Conservation (phyloP, 2,888 invertebrate genomes). For the Syrphus vitripennis region DNA sequence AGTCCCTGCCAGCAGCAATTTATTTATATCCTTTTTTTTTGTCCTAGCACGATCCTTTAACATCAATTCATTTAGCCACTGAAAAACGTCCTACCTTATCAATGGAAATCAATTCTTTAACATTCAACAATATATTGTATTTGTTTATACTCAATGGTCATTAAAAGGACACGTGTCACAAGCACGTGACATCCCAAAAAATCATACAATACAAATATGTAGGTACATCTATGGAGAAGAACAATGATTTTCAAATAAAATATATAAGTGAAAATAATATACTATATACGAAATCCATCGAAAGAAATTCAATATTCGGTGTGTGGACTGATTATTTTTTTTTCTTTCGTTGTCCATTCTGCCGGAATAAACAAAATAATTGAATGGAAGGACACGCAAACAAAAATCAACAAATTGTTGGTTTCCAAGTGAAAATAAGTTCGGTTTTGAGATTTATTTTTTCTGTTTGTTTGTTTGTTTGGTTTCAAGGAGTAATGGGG, state of each 20-base stretch:
- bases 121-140: constrained; percentile 42
- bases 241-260: constrained; percentile 59
- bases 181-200: constrained; percentile 77
- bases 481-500: background rate
- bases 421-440: constrained; percentile 32
- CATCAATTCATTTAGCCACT: constrained; percentile 57
- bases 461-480: background rate
- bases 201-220: background rate
- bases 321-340: background rate
- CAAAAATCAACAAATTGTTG: constrained; percentile 61
- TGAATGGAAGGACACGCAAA: constrained; percentile 65
- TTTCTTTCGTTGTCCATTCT: background rate
- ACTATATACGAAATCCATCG: constrained; percentile 16
- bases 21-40: constrained; percentile 19
- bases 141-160: constrained; percentile 75
- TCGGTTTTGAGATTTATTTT: background rate
- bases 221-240: background rate
- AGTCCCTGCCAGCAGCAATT: constrained; percentile 4
- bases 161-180: constrained; percentile 80
- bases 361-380: constrained; percentile 64
- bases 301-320: constrained; percentile 32
- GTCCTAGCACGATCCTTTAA: constrained; percentile 29
- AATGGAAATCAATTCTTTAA: constrained; percentile 56
- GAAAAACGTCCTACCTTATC: constrained; percentile 47
- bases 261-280: constrained; percentile 28